Evolutionary conservation across 2,888 invertebrate species (phyloP).

Genomic region (Drosophila neutralis): DNA sequence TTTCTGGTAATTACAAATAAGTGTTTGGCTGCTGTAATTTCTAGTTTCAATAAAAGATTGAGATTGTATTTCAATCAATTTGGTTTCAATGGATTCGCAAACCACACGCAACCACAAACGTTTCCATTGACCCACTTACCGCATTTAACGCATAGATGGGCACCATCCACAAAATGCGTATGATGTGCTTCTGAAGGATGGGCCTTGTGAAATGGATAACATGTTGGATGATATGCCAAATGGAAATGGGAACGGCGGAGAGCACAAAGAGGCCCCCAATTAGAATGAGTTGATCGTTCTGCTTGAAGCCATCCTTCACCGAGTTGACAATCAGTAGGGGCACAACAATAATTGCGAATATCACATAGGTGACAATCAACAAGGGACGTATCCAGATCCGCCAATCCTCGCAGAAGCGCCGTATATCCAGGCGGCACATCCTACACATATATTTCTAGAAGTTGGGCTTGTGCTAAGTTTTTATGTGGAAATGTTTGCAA

Average conservation of each 20-base stretch:
- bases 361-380: constrained; percentile 91
- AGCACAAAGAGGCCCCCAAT: constrained; percentile 96
- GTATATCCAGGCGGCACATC: constrained; percentile 78
- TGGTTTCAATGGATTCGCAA: background rate
- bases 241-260: constrained; percentile 94
- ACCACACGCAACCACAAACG: background rate
- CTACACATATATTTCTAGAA: constrained; percentile 11
- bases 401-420: constrained; percentile 87
- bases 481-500: constrained; percentile 20
- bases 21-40: background rate
- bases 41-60: background rate
- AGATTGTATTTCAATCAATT: constrained; percentile 17
- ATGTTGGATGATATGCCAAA: constrained; percentile 98
- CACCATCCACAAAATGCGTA: constrained; percentile 99
- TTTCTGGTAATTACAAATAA: background rate
- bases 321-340: constrained; percentile 93
- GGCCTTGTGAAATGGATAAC: constrained; percentile 97
- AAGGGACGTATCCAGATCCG: constrained; percentile 95
- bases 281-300: constrained; percentile 92
- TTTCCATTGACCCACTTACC: constrained; percentile 86
- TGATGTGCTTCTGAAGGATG: constrained; percentile 95
- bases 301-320: constrained; percentile 91
- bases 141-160: constrained; percentile 98
- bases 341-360: constrained; percentile 92
- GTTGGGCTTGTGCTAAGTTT: background rate